Conservation (phyloP, 2,797 vertebrate species). For the Gallinago solitaria region DNA sequence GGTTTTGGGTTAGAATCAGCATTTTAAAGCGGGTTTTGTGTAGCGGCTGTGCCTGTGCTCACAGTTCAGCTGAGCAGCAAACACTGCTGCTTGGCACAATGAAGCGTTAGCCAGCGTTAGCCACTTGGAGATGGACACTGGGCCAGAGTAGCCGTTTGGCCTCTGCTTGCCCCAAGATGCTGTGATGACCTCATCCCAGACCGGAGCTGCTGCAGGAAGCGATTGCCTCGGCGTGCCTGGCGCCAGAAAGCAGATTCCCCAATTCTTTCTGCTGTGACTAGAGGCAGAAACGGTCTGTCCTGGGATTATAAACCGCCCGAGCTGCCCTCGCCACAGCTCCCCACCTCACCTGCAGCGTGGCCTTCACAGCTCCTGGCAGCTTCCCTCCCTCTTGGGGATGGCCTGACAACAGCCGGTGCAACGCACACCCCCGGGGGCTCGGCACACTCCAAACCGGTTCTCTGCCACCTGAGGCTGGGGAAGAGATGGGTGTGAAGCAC, state of each 20-base stretch:
- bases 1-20: background rate
- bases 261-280: background rate
- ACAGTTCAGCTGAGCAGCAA: background rate
- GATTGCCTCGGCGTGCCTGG: fast-evolving
- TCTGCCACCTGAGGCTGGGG: background rate
- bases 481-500: too few species aligned
- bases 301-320: fast-evolving
- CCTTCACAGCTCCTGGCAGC: background rate
- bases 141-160: background rate
- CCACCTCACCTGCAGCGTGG: background rate
- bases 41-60: background rate
- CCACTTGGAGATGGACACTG: background rate
- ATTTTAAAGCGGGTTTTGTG: background rate
- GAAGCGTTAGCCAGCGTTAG: background rate
- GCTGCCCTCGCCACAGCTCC: background rate
- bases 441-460: too few species aligned
- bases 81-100: background rate
- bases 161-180: background rate
- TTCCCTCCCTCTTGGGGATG: background rate
- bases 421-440: fast-evolving
- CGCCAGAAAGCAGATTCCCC: fast-evolving
- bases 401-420: background rate
- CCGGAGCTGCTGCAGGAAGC: fast-evolving
- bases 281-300: background rate
- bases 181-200: background rate